Evolutionary conservation across 2,113 vertebrate species (phyloP).

Genomic region (Xerus inauris): DNA sequence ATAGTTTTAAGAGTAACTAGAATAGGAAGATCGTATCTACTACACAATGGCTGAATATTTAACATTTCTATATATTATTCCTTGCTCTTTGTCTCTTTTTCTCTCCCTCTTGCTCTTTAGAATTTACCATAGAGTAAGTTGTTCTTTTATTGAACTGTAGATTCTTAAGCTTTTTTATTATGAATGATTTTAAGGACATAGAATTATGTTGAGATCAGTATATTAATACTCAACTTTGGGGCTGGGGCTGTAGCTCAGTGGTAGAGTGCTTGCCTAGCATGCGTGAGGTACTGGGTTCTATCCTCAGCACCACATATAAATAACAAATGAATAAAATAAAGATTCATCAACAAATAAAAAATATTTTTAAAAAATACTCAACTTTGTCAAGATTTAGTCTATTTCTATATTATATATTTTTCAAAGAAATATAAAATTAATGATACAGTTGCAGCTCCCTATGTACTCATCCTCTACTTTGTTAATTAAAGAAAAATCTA

Average conservation of each 20-base stretch:
- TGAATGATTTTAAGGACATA: slow-evolving; percentile 31
- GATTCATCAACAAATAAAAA: no score
- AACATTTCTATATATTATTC: neutral
- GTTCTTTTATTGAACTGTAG: neutral
- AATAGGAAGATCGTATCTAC: neutral
- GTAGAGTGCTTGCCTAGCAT: no score
- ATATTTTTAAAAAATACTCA: no score
- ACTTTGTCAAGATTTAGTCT: neutral
- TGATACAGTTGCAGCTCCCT: neutral
- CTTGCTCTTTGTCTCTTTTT: neutral
- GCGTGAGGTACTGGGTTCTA: no score
- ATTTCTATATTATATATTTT: slow-evolving; percentile 7
- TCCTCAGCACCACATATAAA: no score
- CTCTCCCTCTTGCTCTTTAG: neutral
- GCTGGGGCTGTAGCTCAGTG: no score
- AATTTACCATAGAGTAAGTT: neutral
- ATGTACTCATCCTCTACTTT: neutral
- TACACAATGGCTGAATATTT: neutral
- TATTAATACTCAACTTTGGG: neutral
- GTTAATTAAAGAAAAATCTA: slow-evolving; percentile 2
- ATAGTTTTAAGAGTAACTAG: neutral
- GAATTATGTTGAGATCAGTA: neutral
- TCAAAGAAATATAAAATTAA: neutral
- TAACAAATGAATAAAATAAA: no score
- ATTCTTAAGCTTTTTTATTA: neutral